Conservation (phyloP, 2,888 invertebrate species). For the Sphaerophoria taeniata region DNA sequence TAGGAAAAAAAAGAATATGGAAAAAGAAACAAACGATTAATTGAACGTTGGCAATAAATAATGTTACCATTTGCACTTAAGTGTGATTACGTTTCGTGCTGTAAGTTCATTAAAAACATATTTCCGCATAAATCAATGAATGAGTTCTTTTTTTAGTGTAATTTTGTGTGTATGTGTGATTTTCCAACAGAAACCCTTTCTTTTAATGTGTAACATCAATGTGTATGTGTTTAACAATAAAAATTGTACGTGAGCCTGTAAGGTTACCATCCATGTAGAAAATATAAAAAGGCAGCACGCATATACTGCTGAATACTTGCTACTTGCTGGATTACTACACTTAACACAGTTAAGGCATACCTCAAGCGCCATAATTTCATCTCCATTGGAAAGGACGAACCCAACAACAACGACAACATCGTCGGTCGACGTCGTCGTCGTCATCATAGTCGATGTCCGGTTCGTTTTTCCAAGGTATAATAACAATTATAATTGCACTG, state of each 20-base stretch:
- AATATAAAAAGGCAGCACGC: constrained; percentile 13
- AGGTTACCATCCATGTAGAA: neutral
- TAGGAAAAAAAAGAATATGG: constrained; percentile 3
- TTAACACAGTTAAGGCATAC: neutral
- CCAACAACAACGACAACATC: neutral
- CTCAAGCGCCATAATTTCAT: neutral
- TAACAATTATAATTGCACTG: constrained; percentile 69
- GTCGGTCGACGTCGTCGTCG: neutral
- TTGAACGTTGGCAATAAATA: constrained; percentile 63
- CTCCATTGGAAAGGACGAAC: neutral
- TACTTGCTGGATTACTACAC: neutral
- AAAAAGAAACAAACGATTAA: constrained; percentile 47
- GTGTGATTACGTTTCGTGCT: constrained; percentile 66
- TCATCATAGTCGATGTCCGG: constrained; percentile 24
- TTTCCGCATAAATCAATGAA: constrained; percentile 70
- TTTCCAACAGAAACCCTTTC: constrained; percentile 41
- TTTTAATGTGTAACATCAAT: constrained; percentile 4
- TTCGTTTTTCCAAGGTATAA: constrained; percentile 51
- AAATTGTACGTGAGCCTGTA: neutral
- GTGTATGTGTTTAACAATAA: constrained; percentile 7
- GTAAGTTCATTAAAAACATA: constrained; percentile 71
- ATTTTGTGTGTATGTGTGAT: constrained; percentile 6
- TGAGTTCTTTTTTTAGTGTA: constrained; percentile 42
- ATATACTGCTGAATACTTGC: constrained; percentile 12
- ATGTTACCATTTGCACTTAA: constrained; percentile 57